Evolutionary conservation across 2,888 invertebrate species (phyloP).

Genomic region (Acronicta aceris): DNA sequence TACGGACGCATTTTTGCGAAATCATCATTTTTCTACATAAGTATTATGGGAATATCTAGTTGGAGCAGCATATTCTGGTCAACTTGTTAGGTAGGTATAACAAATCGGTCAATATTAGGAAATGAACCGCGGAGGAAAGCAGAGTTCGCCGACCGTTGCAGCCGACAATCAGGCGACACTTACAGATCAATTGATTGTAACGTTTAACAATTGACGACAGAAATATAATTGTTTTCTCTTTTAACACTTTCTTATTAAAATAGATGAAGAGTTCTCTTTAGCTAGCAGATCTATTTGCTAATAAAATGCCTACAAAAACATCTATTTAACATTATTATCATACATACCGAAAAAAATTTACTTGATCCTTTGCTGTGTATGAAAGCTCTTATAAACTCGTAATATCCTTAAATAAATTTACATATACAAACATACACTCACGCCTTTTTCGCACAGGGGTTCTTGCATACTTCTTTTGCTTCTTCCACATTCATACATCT

Average conservation of each 20-base stretch:
- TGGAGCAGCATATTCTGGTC: conserved; percentile 4
- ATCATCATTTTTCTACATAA: background rate
- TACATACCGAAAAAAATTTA: too few relatives aligned
- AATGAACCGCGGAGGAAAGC: conserved; percentile 71
- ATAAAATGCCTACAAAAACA: too few relatives aligned
- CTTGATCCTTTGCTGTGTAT: background rate
- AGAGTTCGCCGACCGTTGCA: conserved; percentile 55
- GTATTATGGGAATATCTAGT: too few relatives aligned
- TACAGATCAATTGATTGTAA: conserved; percentile 68
- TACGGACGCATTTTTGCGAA: background rate
- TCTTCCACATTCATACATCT: too few relatives aligned
- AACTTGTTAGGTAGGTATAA: conserved; percentile 60
- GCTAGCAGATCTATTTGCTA: too few relatives aligned
- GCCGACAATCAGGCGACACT: conserved; percentile 54
- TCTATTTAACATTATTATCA: too few relatives aligned
- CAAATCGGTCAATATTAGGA: conserved; percentile 76
- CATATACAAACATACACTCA: too few relatives aligned
- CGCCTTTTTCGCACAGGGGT: too few relatives aligned
- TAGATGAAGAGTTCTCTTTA: background rate
- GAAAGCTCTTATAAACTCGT: background rate
- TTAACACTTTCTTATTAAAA: conserved; percentile 30
- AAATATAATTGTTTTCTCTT: conserved; percentile 23
- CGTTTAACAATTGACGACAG: conserved; percentile 57
- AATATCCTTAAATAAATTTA: too few relatives aligned
- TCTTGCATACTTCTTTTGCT: too few relatives aligned